Percentiles rank a stretch among this genome's conserved stretches.
Evolutionary conservation across 1,140 invertebrate genomes (phyloP).

Genomic region (Caenorhabditis remanei): DNA sequence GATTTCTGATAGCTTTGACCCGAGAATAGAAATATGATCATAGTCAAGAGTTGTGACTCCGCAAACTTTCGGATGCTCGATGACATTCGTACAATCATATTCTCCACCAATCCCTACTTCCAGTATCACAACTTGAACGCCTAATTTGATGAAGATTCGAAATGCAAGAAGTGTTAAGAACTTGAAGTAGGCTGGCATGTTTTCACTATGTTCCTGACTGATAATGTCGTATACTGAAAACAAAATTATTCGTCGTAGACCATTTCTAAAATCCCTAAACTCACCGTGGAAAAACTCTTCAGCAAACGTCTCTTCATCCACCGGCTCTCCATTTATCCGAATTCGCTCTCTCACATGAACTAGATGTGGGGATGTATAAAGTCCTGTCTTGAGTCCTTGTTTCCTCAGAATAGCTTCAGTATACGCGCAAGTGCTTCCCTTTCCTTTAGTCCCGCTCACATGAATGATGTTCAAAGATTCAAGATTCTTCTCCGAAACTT

Average conservation of each 20-base stretch:
- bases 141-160: conserved; percentile 87
- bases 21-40: conserved; percentile 89
- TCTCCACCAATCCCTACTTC: conserved; percentile 98
- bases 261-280: not conserved
- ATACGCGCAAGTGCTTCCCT: conserved; percentile 91
- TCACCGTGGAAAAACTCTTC: conserved; percentile 85
- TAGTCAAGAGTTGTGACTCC: conserved; percentile 91
- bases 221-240: conserved; percentile 42
- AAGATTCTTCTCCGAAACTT: conserved; percentile 76
- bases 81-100: conserved; percentile 92
- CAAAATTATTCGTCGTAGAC: not conserved
- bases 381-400: conserved; percentile 90
- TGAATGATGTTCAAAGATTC: conserved; percentile 87
- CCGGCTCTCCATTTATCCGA: conserved; percentile 86
- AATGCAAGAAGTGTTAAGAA: conserved; percentile 93
- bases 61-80: conserved; percentile 86
- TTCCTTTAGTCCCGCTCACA: conserved; percentile 94
- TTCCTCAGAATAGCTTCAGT: conserved; percentile 89
- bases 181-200: conserved; percentile 92
- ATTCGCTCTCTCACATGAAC: conserved; percentile 92
- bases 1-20: conserved; percentile 88
- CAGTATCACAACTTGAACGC: conserved; percentile 90
- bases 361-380: conserved; percentile 94
- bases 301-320: conserved; percentile 85
- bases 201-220: conserved; percentile 8